Evolutionary conservation across 2,888 invertebrate genomes (phyloP), one percentile per base, ranked within the genome.

Genomic region (Furcula furcula): DNA sequence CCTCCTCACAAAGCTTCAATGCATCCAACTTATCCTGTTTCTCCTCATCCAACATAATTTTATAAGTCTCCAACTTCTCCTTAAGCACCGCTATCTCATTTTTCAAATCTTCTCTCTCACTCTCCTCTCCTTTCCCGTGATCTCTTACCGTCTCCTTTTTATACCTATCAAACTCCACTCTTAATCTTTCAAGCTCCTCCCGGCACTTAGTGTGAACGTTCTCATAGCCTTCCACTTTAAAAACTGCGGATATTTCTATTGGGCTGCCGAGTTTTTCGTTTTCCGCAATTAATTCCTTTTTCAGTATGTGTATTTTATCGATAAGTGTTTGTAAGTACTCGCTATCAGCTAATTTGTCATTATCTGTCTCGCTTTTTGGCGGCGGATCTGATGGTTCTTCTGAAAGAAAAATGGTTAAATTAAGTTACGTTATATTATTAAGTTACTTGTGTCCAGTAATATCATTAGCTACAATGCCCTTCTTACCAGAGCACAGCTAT

Each of bases 101-200:
- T 64, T 89, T 91, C 52, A 92, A 79, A 36, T 90, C 76, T 14
- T 82, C 84, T 25, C 81, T 65, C 57, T 86, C 83, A 30, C 58
- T 73, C 43, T 70, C 69, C 3, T 51, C 59, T 13, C 75, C 76
- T 16, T 56, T 65, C 1, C 63, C 67, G n/a, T 50, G 64, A 7
- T 64, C 65, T 30, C 54, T 69, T 10, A 54, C 46, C 41, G 67
- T 75, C 44, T 89, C 82, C 27, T 76, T 66, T 68, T 93, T 94
- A 49, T 91, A 92, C 22, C 85, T 74, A 46, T 96, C 95, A 61
- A 93, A 92, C 55, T 95, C 93, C 23, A 90, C 84, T 51, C 91
- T 91, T 11, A 94, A 65, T 16, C 70, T 82, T 9, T 92, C 91
- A 29, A 92, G 88, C 47, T 94, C 93, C 34, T 93, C 91, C 55